Percentiles rank a stretch among this genome's conserved stretches.
phyloP scores from a whole-genome alignment of 2,888 invertebrate genomes.

The Syrista parreyssii region DNA sequence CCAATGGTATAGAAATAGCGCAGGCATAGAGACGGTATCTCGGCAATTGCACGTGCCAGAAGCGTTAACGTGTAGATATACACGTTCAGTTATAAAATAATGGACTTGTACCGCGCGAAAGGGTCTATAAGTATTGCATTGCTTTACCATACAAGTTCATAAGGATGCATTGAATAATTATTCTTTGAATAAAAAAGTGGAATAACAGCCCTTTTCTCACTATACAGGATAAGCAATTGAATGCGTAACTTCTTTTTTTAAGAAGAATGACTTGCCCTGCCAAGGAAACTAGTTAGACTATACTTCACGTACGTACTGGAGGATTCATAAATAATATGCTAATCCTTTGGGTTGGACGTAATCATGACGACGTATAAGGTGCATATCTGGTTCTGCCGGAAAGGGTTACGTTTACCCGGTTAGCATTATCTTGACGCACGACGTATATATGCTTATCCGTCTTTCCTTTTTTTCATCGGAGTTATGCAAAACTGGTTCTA shows the following conservation, averaged over 20 bases:
- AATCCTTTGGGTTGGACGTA: not conserved
- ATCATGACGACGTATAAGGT: not conserved
- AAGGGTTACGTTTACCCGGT: conserved; percentile 48
- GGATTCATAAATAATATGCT: not conserved
- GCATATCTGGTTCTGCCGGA: conserved; percentile 37
- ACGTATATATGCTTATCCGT: conserved; percentile 13
- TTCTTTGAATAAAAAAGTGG: not conserved
- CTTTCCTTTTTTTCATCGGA: conserved; percentile 4
- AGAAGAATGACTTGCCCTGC: not conserved
- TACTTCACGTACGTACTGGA: not conserved
- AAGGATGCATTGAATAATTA: not conserved
- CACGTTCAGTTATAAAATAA: not conserved
- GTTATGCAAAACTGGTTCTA: conserved; percentile 37
- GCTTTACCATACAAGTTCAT: not conserved
- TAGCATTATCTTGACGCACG: conserved; percentile 45
- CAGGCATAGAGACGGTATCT: not conserved
- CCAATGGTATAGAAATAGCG: not conserved
- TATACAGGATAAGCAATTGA: not conserved
- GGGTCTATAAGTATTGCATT: not conserved
- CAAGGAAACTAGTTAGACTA: not conserved
- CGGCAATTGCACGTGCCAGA: not conserved
- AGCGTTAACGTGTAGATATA: not conserved
- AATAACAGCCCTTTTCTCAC: not conserved
- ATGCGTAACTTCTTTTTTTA: not conserved
- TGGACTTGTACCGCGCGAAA: not conserved